phyloP scores from a whole-genome alignment of 1,140 invertebrate species.

The Lepidotrigona ventralis region DNA sequence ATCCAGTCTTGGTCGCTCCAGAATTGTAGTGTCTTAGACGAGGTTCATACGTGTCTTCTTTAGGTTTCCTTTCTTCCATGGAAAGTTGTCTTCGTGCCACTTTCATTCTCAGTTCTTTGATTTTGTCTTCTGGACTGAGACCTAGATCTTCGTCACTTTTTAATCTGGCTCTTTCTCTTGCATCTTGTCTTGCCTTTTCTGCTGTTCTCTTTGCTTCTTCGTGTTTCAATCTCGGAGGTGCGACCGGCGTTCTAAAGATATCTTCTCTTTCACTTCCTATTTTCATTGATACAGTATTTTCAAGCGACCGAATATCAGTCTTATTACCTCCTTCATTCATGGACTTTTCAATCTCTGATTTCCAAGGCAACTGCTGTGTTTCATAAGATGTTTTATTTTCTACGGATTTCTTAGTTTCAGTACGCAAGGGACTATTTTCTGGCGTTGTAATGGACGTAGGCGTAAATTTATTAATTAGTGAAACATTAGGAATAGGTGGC shows the following conservation, averaged over 20 bases:
- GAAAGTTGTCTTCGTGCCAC: constrained; percentile 73
- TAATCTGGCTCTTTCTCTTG: constrained; percentile 84
- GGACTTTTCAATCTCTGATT: background rate
- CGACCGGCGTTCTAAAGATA: constrained; percentile 77
- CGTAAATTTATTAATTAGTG: constrained; percentile 61
- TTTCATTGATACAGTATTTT: background rate
- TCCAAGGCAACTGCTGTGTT: background rate
- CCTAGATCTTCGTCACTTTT: constrained; percentile 88
- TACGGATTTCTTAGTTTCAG: constrained; percentile 65
- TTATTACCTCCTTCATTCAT: background rate
- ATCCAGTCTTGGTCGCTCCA: constrained; percentile 56
- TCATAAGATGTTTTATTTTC: constrained; percentile 31
- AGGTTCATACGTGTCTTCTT: constrained; percentile 70
- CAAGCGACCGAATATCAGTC: background rate
- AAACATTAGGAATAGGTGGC: constrained; percentile 22
- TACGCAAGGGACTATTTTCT: constrained; percentile 63
- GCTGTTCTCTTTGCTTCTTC: constrained; percentile 80
- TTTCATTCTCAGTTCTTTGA: constrained; percentile 81
- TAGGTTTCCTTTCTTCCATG: constrained; percentile 68
- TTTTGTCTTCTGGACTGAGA: constrained; percentile 86
- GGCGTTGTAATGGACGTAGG: constrained; percentile 62
- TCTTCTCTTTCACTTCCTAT: constrained; percentile 21
- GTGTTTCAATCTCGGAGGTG: constrained; percentile 77
- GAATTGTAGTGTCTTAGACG: constrained; percentile 69
- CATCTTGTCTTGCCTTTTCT: constrained; percentile 84